Conservation (phyloP, 2,797 vertebrate species). For the Sternarchorhynchus goeldii region DNA sequence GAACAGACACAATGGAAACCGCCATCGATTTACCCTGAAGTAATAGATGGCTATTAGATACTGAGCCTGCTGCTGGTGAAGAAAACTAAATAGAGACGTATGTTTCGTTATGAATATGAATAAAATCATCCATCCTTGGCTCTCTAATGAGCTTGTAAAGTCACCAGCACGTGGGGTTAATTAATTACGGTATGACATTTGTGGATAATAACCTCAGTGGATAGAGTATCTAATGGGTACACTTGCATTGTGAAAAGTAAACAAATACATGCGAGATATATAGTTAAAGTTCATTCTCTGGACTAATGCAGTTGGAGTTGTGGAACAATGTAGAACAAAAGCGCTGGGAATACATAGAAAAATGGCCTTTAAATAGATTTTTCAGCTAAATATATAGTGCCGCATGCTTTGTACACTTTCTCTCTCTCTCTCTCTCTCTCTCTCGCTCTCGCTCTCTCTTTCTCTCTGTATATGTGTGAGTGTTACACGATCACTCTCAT, state of each 20-base stretch:
- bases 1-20: background rate
- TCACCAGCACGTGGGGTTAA: conserved; percentile 74
- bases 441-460: background rate
- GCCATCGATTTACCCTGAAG: conserved; percentile 61
- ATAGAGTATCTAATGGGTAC: conserved; percentile 75
- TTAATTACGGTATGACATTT: conserved; percentile 80
- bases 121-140: conserved; percentile 71
- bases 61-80: conserved; percentile 61
- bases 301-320: conserved; percentile 4
- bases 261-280: background rate
- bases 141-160: conserved; percentile 73
- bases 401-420: too few species aligned
- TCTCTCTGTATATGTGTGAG: background rate
- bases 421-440: too few species aligned
- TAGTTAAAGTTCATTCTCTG: conserved; percentile 25
- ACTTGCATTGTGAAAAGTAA: conserved; percentile 67
- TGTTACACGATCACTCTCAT: too few species aligned
- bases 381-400: background rate
- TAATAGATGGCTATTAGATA: conserved; percentile 63
- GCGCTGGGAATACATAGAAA: conserved; percentile 24
- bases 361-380: conserved; percentile 11
- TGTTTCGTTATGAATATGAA: conserved; percentile 71
- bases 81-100: conserved; percentile 69
- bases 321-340: conserved; percentile 21
- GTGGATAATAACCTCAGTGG: conserved; percentile 79